Conservation (phyloP, 2,888 invertebrate species). For the Eustalomyia histrio region DNA sequence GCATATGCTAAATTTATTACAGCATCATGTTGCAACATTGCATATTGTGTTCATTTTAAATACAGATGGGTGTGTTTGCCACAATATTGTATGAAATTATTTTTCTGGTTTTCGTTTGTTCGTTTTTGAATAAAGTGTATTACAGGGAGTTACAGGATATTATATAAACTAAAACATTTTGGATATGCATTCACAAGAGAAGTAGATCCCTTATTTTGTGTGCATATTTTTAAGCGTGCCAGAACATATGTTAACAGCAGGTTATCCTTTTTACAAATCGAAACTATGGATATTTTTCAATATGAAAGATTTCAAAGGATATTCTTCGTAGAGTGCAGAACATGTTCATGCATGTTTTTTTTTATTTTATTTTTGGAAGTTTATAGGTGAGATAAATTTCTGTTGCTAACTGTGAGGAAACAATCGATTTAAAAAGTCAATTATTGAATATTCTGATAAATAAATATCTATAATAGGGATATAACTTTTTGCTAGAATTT, state of each 20-base stretch:
- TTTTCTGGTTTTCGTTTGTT: not conserved
- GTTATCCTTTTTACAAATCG: constrained; percentile 18
- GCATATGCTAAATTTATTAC: constrained; percentile 48
- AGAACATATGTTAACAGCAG: constrained; percentile 60
- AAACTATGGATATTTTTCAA: constrained; percentile 17
- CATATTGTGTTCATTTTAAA: constrained; percentile 35
- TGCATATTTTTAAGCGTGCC: constrained; percentile 59
- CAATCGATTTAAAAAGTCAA: not conserved
- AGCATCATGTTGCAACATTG: constrained; percentile 32
- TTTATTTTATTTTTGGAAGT: constrained; percentile 15
- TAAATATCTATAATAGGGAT: no score
- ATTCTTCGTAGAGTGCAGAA: not conserved
- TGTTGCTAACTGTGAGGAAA: not conserved
- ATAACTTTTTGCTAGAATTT: no score
- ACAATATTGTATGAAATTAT: constrained; percentile 42
- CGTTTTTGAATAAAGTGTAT: constrained; percentile 3
- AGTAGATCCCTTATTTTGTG: constrained; percentile 22
- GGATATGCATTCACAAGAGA: not conserved
- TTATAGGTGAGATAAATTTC: not conserved
- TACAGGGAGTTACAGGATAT: constrained; percentile 59
- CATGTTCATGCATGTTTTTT: constrained; percentile 26
- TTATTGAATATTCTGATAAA: no score
- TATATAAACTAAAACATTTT: constrained; percentile 1
- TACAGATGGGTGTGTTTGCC: constrained; percentile 38
- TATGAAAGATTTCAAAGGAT: constrained; percentile 18